These are phyloP conservation scores for Picus viridis DNA, from an alignment of 2,797 vertebrate genomes.

Conservation along the genomic window DNA sequence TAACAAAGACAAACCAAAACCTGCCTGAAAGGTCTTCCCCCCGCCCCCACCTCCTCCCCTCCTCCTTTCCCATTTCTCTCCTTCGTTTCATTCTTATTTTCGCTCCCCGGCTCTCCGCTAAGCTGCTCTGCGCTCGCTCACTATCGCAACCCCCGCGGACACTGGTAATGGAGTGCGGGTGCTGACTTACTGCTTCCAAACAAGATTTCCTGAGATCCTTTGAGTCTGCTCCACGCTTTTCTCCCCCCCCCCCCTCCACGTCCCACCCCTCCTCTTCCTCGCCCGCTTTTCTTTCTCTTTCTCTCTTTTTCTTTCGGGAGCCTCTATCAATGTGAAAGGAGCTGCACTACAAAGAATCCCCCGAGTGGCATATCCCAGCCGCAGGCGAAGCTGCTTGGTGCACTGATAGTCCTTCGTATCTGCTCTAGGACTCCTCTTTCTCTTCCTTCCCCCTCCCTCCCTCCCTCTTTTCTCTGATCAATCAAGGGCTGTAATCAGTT, in stretches of 20 bases:
- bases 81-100: background rate
- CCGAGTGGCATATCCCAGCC: constrained; percentile 80
- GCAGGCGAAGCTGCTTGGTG: constrained; percentile 82
- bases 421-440: constrained; percentile 51
- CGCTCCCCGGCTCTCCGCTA: background rate
- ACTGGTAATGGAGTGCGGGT: constrained; percentile 74
- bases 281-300: background rate
- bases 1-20: constrained; percentile 33
- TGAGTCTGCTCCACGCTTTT: background rate
- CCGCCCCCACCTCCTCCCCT: background rate
- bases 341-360: constrained; percentile 84
- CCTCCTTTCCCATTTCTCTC: background rate
- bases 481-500: constrained; percentile 84
- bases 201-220: constrained; percentile 76
- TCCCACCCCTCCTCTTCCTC: background rate
- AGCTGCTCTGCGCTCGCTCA: constrained; percentile 43
- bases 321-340: constrained; percentile 63
- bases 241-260: too few species aligned
- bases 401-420: constrained; percentile 79
- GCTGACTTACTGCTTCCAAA: constrained; percentile 75
- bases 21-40: background rate
- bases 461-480: constrained; percentile 65
- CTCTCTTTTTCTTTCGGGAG: background rate
- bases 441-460: background rate
- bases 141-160: constrained; percentile 49